Conservation (phyloP, 1,140 invertebrate species). For the Brachystomella parvula region DNA sequence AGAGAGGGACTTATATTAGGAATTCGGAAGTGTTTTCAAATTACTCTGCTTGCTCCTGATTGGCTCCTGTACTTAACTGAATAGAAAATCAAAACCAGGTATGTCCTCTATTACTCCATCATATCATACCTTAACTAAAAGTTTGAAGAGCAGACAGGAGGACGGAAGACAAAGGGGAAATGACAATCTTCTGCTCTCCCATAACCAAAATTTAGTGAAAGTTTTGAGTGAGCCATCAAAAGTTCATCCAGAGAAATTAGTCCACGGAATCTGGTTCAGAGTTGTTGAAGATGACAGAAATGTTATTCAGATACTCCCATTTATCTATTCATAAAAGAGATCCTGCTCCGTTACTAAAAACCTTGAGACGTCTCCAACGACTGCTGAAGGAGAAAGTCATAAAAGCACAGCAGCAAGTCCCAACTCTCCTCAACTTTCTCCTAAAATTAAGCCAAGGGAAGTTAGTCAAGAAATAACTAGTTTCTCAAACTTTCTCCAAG, state of each 20-base stretch:
- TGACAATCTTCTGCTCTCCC: background rate
- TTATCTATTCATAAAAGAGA: constrained; percentile 6
- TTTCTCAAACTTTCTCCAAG: background rate
- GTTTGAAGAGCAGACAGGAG: background rate
- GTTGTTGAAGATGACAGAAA: constrained; percentile 5
- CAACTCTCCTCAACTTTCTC: background rate
- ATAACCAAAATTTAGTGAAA: background rate
- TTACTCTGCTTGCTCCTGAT: background rate
- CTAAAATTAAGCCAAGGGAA: background rate
- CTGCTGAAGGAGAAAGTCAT: background rate
- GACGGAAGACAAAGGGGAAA: background rate
- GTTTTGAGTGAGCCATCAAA: background rate
- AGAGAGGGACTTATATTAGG: background rate
- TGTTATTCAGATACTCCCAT: constrained; percentile 7
- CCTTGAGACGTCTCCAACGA: background rate
- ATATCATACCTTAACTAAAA: background rate
- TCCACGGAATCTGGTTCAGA: background rate
- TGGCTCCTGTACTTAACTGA: background rate
- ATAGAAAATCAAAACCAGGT: too few relatives aligned
- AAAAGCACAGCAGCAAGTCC: constrained; percentile 4
- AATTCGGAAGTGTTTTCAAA: background rate
- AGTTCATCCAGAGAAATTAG: constrained; percentile 6
- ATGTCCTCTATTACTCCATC: background rate
- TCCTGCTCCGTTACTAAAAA: background rate
- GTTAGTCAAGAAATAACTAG: background rate